Evolutionary conservation across 2,888 invertebrate species (phyloP), one percentile per base, ranked within the genome.

Genomic region (Ethmia dodecea): DNA sequence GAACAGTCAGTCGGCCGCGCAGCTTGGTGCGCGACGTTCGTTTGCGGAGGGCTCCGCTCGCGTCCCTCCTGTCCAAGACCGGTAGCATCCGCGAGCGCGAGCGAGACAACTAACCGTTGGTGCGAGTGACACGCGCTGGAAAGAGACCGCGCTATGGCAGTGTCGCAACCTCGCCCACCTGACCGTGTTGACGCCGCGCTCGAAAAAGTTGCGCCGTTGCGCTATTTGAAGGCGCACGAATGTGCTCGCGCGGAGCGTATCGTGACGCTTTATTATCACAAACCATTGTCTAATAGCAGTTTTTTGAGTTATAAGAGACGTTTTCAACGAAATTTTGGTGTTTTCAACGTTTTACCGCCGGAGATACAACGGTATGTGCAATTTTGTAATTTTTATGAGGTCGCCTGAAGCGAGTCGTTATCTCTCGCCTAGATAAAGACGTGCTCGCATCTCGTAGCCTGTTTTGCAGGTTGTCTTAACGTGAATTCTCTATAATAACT

Each of bases 141-240:
- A 44, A 47, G 75, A 69, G 79, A 80, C 50, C 47, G 58, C 60
- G 48, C 52, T 55, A 83, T 78, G 78, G 74, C 83, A 72, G 78
- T 83, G 84, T 83, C 86, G 86, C 86, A 84, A 86, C 84, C 80
- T 84, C 84, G 81, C 84, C 84, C 86, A 86, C 86, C 86, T 86
- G 86, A 86, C 83, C 79, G 83, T 84, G 86, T 83, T 84, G 84
- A 84, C 73, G 84, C 81, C 83, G 83, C 77, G 77, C 81, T 83
- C 76, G 79, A 81, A 83, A 83, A 84, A 84, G 83, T 83, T 84
- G 83, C 84, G 84, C 83, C 83, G 83, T 77, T 81, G 84, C 84
- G 84, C 84, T 84, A 83, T 81, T 81, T 80, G 80, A 76, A 78
- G 76, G 74, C 80, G 84, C 83, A 83, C 84, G 84, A 75, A 79